These are phyloP conservation scores for Diorhabda elongata DNA, from an alignment of 1,140 invertebrate species.

Conservation along the genomic window DNA sequence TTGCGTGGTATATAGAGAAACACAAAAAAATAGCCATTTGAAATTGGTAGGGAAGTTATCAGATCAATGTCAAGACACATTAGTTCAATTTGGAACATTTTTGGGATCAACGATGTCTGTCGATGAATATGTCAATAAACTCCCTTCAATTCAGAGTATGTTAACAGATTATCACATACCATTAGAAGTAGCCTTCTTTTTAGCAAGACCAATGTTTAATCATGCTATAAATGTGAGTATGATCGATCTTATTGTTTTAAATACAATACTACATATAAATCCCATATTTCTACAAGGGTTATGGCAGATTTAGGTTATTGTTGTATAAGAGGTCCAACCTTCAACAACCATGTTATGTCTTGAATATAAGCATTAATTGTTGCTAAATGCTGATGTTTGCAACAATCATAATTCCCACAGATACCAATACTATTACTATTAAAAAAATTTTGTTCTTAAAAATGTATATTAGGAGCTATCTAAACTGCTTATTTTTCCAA, in stretches of 20 bases:
- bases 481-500: too few relatives aligned
- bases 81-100: constrained; percentile 97
- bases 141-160: constrained; percentile 86
- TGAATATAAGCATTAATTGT: too few relatives aligned
- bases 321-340: too few relatives aligned
- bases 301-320: too few relatives aligned
- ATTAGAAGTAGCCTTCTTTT: constrained; percentile 93
- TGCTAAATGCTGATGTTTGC: too few relatives aligned
- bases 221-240: constrained; percentile 79
- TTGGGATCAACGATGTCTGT: constrained; percentile 87
- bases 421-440: too few relatives aligned
- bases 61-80: constrained; percentile 93
- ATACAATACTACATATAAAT: too few relatives aligned
- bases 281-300: too few relatives aligned
- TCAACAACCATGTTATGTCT: too few relatives aligned
- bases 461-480: too few relatives aligned
- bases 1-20: constrained; percentile 85
- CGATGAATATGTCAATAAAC: constrained; percentile 86
- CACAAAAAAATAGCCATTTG: constrained; percentile 77
- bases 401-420: too few relatives aligned
- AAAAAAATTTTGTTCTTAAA: too few relatives aligned
- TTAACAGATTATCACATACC: constrained; percentile 91
- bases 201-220: constrained; percentile 86
- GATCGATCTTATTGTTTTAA: not conserved
- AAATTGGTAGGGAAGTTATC: constrained; percentile 84